Evolutionary conservation across 2,113 vertebrate genomes (phyloP), one percentile per base, ranked within the genome.

Genomic region (Notechis scutatus): DNA sequence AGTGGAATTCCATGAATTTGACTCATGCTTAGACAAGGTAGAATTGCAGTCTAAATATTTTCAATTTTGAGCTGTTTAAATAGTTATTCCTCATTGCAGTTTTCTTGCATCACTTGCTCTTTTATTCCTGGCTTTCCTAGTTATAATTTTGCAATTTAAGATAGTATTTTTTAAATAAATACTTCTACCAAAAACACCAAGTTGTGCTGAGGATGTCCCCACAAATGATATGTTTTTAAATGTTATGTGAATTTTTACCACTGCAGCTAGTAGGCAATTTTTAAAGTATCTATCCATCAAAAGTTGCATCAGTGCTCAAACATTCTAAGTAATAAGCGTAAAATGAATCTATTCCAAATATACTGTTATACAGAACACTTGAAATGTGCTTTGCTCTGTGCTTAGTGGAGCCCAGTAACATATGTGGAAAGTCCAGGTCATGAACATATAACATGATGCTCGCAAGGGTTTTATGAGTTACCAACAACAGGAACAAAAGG

Each of bases 381-480:
- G 74, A 81, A 81, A 42, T 21, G 34, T 3, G 18, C 20, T 26
- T 69, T 45, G 20, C 47, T 89, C 55, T 92, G 6, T 61, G 47
- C 15, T 61, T 86, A 42, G 10, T 3, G 52, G 42, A 88, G 18
- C 39, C 15, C 34, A 42, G 52, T 24, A 86, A 26, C 18, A 2
- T 56, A 91, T 47, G 50, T 56, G 61, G 88, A 92, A 90, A 59
- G 26, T 88, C 87, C 52, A 45, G 91, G 47, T 92, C 57, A 91
- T 96, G 94, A 93, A 95, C 95, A 91, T 94, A 87, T 69, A 94
- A 96, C 95, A 95, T 91, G 88, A 91, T 94, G 92, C 91, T 29
- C 55, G 95, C 94, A 94, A 94, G 95, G 95, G 94, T 89, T 96
- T 97, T 96, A 97, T 97, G 91, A 0, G 87, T 96, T 93, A 94